A percentile compares a stretch with the other conserved stretches of the same genome.
phyloP scores from a whole-genome alignment of 2,113 vertebrate genomes.

The Phrynocephalus versicolor region DNA sequence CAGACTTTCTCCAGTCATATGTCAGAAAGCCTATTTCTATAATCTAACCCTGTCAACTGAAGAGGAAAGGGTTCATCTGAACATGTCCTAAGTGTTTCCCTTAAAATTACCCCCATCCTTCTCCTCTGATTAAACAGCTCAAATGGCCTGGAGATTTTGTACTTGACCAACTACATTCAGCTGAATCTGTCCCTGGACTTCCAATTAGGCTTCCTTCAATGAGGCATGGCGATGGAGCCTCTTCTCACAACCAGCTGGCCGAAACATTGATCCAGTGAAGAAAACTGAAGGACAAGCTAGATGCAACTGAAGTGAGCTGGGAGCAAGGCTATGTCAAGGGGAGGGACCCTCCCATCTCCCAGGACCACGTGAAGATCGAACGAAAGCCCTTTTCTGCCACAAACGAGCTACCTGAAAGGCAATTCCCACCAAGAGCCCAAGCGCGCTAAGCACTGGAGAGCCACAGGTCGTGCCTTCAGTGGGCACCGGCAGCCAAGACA shows the following conservation, averaged over 20 bases:
- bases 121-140: no score
- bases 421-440: no score
- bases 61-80: no score
- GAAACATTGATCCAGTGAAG: not conserved
- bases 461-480: not conserved
- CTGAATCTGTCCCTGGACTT: not conserved
- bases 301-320: not conserved
- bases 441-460: no score
- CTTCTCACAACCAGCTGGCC: not conserved
- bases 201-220: not conserved
- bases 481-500: not conserved
- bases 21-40: not conserved
- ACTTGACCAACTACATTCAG: no score
- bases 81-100: no score
- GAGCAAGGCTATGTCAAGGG: not conserved
- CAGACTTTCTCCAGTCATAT: not conserved
- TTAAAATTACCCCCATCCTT: no score
- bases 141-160: no score
- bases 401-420: not conserved
- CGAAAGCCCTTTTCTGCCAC: not conserved
- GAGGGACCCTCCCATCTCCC: not conserved
- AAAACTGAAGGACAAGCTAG: not conserved
- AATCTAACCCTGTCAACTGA: no score
- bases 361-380: not conserved
- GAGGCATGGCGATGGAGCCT: not conserved